These are phyloP conservation scores for Eupeodes corollae DNA, from an alignment of 1,140 invertebrate genomes.

Conservation along the genomic window DNA sequence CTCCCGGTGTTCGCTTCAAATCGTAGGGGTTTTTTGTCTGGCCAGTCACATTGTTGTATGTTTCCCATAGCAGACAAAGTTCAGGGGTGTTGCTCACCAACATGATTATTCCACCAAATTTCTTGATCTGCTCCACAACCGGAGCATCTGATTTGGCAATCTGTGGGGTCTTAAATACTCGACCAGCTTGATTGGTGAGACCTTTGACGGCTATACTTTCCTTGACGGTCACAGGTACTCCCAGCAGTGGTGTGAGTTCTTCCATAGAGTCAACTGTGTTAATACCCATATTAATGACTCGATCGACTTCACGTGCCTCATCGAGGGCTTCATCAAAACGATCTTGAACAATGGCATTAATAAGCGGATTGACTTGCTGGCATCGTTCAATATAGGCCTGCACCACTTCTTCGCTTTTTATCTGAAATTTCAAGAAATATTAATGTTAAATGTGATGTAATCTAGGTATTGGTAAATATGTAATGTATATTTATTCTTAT, in stretches of 20 bases:
- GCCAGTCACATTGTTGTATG: slow-evolving; percentile 76
- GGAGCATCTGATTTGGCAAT: slow-evolving; percentile 59
- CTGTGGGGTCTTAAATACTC: slow-evolving; percentile 39
- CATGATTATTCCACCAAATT: slow-evolving; percentile 76
- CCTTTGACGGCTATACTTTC: slow-evolving; percentile 54
- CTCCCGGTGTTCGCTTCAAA: slow-evolving; percentile 56
- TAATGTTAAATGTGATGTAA: not conserved
- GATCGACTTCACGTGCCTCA: slow-evolving; percentile 45
- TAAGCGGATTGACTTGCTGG: slow-evolving; percentile 50
- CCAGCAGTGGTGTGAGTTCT: slow-evolving; percentile 47
- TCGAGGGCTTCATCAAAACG: slow-evolving; percentile 50
- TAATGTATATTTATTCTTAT: not conserved
- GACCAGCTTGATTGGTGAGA: slow-evolving; percentile 45
- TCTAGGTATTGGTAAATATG: not conserved
- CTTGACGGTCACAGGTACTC: slow-evolving; percentile 57
- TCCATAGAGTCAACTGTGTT: slow-evolving; percentile 40
- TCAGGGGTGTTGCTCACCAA: slow-evolving; percentile 87
- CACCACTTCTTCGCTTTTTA: slow-evolving; percentile 49
- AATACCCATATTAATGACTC: slow-evolving; percentile 31
- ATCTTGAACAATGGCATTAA: slow-evolving; percentile 58
- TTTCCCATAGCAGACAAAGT: slow-evolving; percentile 83
- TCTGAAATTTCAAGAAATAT: slow-evolving; percentile 26
- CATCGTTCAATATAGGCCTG: slow-evolving; percentile 52
- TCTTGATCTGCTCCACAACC: slow-evolving; percentile 51
- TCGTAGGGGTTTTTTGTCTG: slow-evolving; percentile 84